A percentile compares a stretch with the other conserved stretches of the same genome.
Conservation (phyloP, 2,888 invertebrate genomes). For the Rhamnusium bicolor region DNA sequence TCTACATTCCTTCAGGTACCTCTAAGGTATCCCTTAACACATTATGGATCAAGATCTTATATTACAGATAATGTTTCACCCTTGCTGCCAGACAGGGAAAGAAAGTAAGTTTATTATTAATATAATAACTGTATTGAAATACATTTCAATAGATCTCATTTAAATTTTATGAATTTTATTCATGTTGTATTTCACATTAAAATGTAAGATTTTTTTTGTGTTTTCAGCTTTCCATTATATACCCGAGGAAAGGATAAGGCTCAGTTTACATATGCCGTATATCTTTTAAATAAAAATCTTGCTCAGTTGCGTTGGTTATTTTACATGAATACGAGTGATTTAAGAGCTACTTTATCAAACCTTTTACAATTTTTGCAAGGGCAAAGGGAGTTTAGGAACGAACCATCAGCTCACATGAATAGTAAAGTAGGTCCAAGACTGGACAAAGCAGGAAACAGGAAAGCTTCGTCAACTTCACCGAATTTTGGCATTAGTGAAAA, state of each 20-base stretch:
- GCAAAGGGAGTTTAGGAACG: conserved; percentile 31
- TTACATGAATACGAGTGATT: conserved; percentile 81
- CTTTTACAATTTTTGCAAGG: conserved; percentile 70
- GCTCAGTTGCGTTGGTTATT: conserved; percentile 89
- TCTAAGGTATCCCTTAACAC: conserved; percentile 85
- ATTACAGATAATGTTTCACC: conserved; percentile 86
- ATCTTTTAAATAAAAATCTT: conserved; percentile 94
- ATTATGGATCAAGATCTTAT: conserved; percentile 87
- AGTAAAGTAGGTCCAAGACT: neutral
- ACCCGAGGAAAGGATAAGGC: conserved; percentile 84
- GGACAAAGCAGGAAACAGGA: neutral
- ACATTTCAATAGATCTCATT: conserved; percentile 9
- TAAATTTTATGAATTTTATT: too few species aligned
- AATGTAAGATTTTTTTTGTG: conserved; percentile 22
- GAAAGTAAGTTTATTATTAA: conserved; percentile 74
- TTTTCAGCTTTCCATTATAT: conserved; percentile 87
- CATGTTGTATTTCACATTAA: too few species aligned
- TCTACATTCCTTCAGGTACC: conserved; percentile 89
- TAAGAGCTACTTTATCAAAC: conserved; percentile 85
- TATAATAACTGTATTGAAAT: neutral
- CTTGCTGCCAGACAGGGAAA: conserved; percentile 77
- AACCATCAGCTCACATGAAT: neutral
- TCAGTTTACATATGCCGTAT: conserved; percentile 91
- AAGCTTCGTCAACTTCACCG: neutral
- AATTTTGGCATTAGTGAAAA: conserved; percentile 36